Percentiles rank a stretch among this genome's conserved stretches.
phyloP scores from a whole-genome alignment of 2,113 vertebrate species.

The Martes martes region DNA sequence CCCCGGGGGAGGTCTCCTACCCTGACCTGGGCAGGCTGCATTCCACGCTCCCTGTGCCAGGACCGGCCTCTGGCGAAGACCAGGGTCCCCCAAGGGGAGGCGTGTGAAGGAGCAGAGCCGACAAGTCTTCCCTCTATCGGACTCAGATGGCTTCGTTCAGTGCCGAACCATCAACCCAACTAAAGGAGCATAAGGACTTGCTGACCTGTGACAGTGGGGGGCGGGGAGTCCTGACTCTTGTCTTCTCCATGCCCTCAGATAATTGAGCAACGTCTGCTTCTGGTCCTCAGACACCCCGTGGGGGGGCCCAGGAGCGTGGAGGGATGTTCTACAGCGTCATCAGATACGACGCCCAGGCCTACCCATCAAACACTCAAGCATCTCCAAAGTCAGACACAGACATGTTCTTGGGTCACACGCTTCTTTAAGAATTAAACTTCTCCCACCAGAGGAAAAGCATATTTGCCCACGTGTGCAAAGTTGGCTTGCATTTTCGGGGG shows the following conservation, averaged over 20 bases:
- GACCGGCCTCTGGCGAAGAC: neutral
- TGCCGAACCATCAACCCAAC: neutral
- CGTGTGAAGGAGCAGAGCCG: neutral
- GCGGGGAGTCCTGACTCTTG: neutral
- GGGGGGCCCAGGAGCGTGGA: neutral
- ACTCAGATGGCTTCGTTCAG: neutral
- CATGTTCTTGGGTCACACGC: too few relatives aligned
- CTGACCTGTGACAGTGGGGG: accelerated
- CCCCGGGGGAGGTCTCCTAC: constrained; percentile 47
- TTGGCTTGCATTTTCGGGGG: neutral
- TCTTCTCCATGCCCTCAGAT: neutral
- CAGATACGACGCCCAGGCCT: accelerated
- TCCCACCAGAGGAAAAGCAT: neutral
- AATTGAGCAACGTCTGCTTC: neutral
- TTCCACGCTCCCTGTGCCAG: neutral
- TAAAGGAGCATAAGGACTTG: neutral
- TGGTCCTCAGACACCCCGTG: too few relatives aligned
- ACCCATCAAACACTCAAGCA: accelerated
- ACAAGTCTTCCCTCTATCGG: neutral
- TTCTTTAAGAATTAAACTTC: neutral
- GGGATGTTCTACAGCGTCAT: accelerated
- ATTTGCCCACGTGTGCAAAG: neutral
- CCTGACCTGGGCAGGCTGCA: neutral
- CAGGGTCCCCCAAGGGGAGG: neutral
- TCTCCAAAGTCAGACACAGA: neutral